Evolutionary conservation across 2,113 vertebrate species (phyloP).

Genomic region (Nanorana parkeri): DNA sequence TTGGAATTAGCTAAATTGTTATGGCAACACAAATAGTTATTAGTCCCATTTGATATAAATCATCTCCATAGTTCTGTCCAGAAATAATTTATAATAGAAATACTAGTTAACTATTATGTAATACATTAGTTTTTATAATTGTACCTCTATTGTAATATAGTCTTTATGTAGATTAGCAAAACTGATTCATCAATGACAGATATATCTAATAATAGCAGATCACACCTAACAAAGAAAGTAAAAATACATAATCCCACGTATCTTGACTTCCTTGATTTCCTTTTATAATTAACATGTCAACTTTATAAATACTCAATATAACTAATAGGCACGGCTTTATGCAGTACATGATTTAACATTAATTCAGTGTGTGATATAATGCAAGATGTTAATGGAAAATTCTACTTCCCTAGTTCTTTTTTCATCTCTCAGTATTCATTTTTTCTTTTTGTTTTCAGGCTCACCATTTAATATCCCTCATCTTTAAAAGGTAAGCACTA

Average conservation of each 20-base stretch:
- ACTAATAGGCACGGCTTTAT: neutral
- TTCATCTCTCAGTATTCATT: conserved; percentile 3
- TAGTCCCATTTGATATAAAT: too few relatives aligned
- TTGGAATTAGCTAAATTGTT: too few relatives aligned
- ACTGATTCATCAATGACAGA: too few relatives aligned
- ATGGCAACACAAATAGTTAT: too few relatives aligned
- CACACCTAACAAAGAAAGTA: neutral
- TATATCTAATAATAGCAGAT: too few relatives aligned
- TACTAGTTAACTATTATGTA: too few relatives aligned
- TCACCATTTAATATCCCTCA: conserved; percentile 56
- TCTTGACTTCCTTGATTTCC: neutral
- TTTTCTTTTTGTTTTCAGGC: conserved; percentile 55
- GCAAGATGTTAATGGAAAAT: conserved; percentile 20
- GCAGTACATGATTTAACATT: neutral
- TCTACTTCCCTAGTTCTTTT: neutral
- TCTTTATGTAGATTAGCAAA: too few relatives aligned
- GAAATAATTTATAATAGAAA: too few relatives aligned
- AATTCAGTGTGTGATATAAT: neutral
- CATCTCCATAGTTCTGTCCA: too few relatives aligned
- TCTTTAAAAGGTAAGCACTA: conserved; percentile 65
- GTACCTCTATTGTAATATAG: too few relatives aligned
- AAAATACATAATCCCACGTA: neutral
- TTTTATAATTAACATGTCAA: neutral
- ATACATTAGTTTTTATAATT: too few relatives aligned
- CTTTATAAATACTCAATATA: conserved; percentile 1